phyloP scores from a whole-genome alignment of 1,140 invertebrate species.

The Drosophila nigromelanica region DNA sequence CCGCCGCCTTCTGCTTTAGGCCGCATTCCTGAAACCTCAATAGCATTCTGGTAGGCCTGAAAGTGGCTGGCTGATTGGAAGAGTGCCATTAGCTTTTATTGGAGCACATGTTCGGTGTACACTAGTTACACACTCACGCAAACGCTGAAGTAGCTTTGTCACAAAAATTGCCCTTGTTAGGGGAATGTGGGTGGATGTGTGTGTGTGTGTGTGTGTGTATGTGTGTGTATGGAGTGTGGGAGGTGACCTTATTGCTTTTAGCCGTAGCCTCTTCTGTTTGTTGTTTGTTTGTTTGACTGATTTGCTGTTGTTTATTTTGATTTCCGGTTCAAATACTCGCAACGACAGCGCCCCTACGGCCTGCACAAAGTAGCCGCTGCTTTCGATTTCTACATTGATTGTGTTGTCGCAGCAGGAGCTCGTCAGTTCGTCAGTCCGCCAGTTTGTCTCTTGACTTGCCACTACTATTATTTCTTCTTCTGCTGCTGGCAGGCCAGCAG shows the following conservation, averaged over 20 bases:
- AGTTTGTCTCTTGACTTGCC: background rate
- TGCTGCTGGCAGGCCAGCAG: slow-evolving; percentile 16
- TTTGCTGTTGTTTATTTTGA: slow-evolving; percentile 80
- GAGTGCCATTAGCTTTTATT: slow-evolving; percentile 53
- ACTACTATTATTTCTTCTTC: slow-evolving; percentile 22
- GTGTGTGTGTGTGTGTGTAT: background rate
- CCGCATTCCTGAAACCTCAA: slow-evolving; percentile 11
- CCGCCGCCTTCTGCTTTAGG: background rate
- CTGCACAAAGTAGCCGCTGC: slow-evolving; percentile 39
- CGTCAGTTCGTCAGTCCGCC: background rate
- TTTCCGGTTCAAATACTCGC: slow-evolving; percentile 75
- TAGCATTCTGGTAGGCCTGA: slow-evolving; percentile 17
- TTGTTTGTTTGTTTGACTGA: slow-evolving; percentile 81
- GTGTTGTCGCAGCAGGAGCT: slow-evolving; percentile 68
- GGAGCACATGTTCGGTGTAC: slow-evolving; percentile 26
- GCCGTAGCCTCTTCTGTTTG: slow-evolving; percentile 45
- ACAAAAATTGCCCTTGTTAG: slow-evolving; percentile 40
- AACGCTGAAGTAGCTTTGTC: slow-evolving; percentile 28
- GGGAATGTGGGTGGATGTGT: background rate
- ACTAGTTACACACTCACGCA: slow-evolving; percentile 9
- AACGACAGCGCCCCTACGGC: slow-evolving; percentile 17
- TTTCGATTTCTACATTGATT: slow-evolving; percentile 76
- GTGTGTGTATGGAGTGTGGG: too few relatives aligned
- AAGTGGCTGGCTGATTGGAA: slow-evolving; percentile 43
- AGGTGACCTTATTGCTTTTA: slow-evolving; percentile 71